Conservation (phyloP, 2,113 vertebrate genomes). For the Bombycilla garrulus region DNA sequence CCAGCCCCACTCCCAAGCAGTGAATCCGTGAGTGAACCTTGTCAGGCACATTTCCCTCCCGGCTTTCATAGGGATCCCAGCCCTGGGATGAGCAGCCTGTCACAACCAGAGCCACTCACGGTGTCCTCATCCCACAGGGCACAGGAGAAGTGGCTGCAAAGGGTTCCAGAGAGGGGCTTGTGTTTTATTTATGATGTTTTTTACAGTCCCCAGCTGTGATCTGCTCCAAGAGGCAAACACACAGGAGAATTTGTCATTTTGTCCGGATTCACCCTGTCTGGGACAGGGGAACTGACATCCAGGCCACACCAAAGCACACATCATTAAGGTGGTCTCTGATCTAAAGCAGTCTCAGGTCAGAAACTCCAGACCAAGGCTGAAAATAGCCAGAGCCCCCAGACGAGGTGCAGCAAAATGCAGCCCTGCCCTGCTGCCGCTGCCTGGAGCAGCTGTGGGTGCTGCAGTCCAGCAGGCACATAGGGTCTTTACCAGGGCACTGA, state of each 20-base stretch:
- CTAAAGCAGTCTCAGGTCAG: background rate
- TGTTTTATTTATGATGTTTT: background rate
- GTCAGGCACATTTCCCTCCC: fast-evolving
- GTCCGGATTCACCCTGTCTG: background rate
- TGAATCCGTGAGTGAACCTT: background rate
- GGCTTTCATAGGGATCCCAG: fast-evolving
- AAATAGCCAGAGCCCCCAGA: background rate
- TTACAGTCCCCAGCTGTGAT: fast-evolving
- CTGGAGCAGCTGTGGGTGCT: background rate
- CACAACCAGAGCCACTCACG: background rate
- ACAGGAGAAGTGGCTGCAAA: fast-evolving
- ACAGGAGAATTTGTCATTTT: fast-evolving
- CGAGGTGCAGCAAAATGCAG: fast-evolving
- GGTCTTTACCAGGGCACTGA: background rate
- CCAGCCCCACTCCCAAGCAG: background rate
- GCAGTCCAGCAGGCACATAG: fast-evolving
- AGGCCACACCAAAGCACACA: background rate
- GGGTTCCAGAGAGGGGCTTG: fast-evolving
- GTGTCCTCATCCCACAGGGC: background rate
- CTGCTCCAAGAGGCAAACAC: background rate
- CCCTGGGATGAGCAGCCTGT: fast-evolving
- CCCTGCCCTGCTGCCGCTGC: background rate
- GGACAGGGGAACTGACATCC: background rate
- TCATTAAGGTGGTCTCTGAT: fast-evolving
- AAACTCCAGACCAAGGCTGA: background rate